A percentile compares a stretch with the other conserved stretches of the same genome.
phyloP scores from a whole-genome alignment of 2,113 vertebrate species.

The Elachura formosa region DNA sequence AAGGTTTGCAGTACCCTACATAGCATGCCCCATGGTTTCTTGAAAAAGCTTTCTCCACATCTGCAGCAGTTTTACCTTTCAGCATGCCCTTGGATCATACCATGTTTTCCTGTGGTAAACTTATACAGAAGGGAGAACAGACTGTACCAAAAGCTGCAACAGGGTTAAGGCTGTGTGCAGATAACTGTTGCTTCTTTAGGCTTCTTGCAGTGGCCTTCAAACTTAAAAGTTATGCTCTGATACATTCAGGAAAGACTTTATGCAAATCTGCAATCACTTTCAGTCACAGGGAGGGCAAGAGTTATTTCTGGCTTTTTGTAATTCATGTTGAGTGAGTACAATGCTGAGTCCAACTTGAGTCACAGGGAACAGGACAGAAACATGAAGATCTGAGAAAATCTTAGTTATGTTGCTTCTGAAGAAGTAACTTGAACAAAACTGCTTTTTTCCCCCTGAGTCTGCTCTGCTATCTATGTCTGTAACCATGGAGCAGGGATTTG shows the following conservation, averaged over 20 bases:
- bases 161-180: too few species aligned
- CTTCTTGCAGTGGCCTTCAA: not conserved
- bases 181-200: not conserved
- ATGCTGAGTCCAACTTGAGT: not conserved
- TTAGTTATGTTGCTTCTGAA: not conserved
- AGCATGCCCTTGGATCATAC: not conserved
- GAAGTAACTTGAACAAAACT: not conserved
- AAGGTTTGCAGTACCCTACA: not conserved
- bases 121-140: fast-evolving
- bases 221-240: not conserved
- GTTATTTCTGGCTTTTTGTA: not conserved
- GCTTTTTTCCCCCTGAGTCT: not conserved
- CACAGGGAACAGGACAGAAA: not conserved
- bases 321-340: not conserved
- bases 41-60: not conserved
- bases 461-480: fast-evolving
- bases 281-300: not conserved
- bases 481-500: not conserved
- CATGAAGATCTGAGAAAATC: not conserved
- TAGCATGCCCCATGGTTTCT: not conserved
- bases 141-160: not conserved
- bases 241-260: not conserved
- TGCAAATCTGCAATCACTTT: not conserved
- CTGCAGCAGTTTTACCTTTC: not conserved
- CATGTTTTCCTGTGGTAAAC: not conserved